Evolutionary conservation across 2,797 vertebrate species (phyloP).

Genomic region (Xenentodon cancila): DNA sequence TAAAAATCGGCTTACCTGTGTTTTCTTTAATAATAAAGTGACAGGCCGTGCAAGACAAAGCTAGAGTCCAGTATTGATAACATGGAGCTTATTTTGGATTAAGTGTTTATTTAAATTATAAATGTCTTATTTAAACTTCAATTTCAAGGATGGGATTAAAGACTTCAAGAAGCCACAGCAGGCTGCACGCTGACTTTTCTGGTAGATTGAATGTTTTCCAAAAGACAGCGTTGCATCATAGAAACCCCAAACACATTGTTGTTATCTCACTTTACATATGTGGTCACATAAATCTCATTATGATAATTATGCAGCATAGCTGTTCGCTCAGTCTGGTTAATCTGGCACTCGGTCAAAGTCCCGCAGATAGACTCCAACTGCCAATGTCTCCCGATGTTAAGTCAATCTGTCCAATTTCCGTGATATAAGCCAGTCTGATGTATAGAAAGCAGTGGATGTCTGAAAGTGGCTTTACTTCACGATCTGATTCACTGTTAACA

Average conservation of each 20-base stretch:
- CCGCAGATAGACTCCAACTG: background rate
- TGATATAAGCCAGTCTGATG: background rate
- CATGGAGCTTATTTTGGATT: slow-evolving; percentile 26
- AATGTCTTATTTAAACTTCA: slow-evolving; percentile 21
- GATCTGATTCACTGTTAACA: background rate
- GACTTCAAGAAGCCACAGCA: background rate
- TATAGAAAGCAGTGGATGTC: background rate
- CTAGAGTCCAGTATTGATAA: too few species aligned
- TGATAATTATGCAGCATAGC: background rate
- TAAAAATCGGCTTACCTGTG: too few species aligned
- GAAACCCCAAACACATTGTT: background rate
- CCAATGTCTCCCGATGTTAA: background rate
- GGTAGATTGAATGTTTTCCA: background rate
- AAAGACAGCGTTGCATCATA: background rate
- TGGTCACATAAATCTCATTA: background rate
- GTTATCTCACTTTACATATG: background rate
- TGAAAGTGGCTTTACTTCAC: too few species aligned
- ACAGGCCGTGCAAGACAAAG: too few species aligned
- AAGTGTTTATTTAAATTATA: slow-evolving; percentile 13
- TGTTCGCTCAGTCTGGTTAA: background rate
- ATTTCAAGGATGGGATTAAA: background rate
- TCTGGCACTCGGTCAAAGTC: background rate
- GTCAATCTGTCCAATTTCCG: background rate
- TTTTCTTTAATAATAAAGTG: too few species aligned
- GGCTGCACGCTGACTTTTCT: background rate